Base-by-base conservation (phyloP, 2,797 vertebrate species). In the Galaxias olidus region DNA sequence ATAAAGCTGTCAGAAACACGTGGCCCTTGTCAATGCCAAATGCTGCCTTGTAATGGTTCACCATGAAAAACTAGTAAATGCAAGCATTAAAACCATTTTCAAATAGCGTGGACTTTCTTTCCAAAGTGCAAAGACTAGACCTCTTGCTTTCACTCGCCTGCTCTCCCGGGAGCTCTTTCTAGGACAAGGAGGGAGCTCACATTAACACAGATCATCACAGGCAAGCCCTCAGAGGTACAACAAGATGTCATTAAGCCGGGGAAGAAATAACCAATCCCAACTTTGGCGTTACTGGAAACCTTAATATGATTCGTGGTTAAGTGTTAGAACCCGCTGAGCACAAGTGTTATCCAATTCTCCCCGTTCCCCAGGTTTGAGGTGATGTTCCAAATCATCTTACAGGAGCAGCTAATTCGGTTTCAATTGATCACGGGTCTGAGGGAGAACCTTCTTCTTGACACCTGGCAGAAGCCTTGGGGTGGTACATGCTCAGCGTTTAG, bases 311-410 rank as follows among this genome's bases (percentile, higher is more conserved):
- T 96, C 94, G 77, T 82, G 82, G 84, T 76, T 78, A 88, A 87
- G 86, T 74, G 77, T 89, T 84, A 78, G 84, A 78, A 85, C 88
- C 91, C 90, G 84, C 89, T 88, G 90, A 93, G 82, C 88, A 91
- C 86, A 86, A 81, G 79, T 86, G 90, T 94, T 93, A 95, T 95
- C 95, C 94, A 94, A 96, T 97, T 95, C 92, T 91, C 93, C 89
- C 90, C 91, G 91, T 90, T 91, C 91, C 90, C 90, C 88, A 87
- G 91, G 90, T 94, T 87, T 47, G 72, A 93, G 94, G 92, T 94
- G 92, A 94, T 94, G 92, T 91, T 94, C 92, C 93, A 95, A 94
- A 95, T 94, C 92, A 93, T 95, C 93, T 95, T 92, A 94, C 91
- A 92, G 90, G 90, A 92, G 90, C 92, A 88, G 85, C 91, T 96